Evolutionary conservation across 2,797 vertebrate genomes (phyloP).

Genomic region (Brotogeris chrysoptera): DNA sequence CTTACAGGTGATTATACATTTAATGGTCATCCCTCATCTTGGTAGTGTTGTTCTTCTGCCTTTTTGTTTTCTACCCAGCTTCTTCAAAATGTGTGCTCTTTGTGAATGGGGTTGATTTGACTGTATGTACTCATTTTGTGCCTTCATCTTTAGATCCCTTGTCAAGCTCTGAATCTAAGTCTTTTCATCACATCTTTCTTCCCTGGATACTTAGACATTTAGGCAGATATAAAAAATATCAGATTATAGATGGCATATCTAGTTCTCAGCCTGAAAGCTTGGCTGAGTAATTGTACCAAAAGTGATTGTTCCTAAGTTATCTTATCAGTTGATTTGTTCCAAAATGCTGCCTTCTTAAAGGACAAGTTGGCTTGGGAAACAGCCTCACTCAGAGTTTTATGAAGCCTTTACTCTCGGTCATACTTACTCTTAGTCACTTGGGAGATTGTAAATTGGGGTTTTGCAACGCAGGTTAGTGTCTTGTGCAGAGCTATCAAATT

Average conservation of each 20-base stretch:
- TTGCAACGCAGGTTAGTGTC: not conserved
- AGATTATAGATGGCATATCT: fast-evolving
- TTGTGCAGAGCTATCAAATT: not conserved
- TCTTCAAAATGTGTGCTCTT: not conserved
- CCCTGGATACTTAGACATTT: fast-evolving
- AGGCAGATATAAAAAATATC: not conserved
- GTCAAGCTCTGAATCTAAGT: fast-evolving
- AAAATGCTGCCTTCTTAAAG: not conserved
- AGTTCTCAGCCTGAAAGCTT: not conserved
- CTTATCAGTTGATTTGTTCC: fast-evolving
- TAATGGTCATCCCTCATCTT: not conserved
- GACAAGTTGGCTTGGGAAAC: not conserved
- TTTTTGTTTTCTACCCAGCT: not conserved
- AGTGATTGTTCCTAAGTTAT: not conserved
- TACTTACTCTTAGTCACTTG: not conserved
- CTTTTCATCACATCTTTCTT: not conserved
- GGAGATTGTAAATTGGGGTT: not conserved
- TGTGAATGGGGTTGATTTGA: not conserved
- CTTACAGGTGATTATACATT: not conserved
- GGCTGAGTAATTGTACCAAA: not conserved
- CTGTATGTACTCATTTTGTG: not conserved
- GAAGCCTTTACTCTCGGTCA: not conserved
- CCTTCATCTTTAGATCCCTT: not conserved
- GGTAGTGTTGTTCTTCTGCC: not conserved
- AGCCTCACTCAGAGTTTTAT: fast-evolving